Percentiles rank a stretch among this genome's conserved stretches.
These are phyloP conservation scores for Stratiomys singularior DNA, from an alignment of 2,888 invertebrate species.

Conservation along the genomic window DNA sequence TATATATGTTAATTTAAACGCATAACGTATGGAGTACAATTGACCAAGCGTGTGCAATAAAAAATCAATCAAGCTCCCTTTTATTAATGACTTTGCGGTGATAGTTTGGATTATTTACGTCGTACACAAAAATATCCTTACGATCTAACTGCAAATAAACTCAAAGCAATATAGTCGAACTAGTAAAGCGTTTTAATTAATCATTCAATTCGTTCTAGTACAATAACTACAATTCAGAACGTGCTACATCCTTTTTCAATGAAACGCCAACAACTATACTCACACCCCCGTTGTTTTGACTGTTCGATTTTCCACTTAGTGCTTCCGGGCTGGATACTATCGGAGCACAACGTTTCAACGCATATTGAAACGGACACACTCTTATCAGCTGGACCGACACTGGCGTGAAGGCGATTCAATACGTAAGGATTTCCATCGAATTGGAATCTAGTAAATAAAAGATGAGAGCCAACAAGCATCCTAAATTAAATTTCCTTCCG, in stretches of 20 bases:
- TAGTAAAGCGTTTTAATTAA: slow-evolving; percentile 44
- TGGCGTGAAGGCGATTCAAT: slow-evolving; percentile 31
- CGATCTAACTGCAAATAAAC: background rate
- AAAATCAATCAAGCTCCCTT: slow-evolving; percentile 40
- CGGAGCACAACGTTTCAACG: background rate
- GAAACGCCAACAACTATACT: background rate
- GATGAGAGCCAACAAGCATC: slow-evolving; percentile 40
- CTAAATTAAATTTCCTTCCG: slow-evolving; percentile 37
- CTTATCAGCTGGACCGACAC: slow-evolving; percentile 9
- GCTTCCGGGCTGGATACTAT: too few species aligned
- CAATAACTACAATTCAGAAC: slow-evolving; percentile 20
- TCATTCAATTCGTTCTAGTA: slow-evolving; percentile 34
- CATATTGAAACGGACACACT: slow-evolving; percentile 30
- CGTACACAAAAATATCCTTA: slow-evolving; percentile 30
- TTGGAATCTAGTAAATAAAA: slow-evolving; percentile 41
- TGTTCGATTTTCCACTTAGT: background rate
- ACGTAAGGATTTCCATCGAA: slow-evolving; percentile 24
- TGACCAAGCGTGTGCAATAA: slow-evolving; percentile 24
- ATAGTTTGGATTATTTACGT: background rate
- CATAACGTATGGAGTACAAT: background rate
- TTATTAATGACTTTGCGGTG: slow-evolving; percentile 39
- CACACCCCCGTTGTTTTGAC: background rate
- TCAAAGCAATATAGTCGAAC: slow-evolving; percentile 28
- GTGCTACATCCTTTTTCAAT: background rate
- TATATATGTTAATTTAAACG: too few species aligned